phyloP scores from a whole-genome alignment of 2,797 vertebrate species.

The Acanthurus leucopareius region DNA sequence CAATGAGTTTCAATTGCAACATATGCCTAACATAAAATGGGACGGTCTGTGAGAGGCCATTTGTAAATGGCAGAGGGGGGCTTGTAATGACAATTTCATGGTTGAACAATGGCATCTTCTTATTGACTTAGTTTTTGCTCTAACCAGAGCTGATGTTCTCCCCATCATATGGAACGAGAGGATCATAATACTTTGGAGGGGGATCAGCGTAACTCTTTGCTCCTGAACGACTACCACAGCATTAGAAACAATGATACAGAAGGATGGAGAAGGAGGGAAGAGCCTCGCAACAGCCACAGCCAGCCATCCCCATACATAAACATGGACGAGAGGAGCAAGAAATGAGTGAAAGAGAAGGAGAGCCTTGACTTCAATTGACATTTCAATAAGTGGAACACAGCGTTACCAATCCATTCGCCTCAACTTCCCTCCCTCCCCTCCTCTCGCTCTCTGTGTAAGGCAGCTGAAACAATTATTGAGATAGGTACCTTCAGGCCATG shows the following conservation, averaged over 20 bases:
- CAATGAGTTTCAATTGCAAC: constrained; percentile 71
- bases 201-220: constrained; percentile 43
- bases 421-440: constrained; percentile 84
- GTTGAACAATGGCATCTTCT: constrained; percentile 67
- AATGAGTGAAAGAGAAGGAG: constrained; percentile 82
- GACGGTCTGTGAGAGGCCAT: constrained; percentile 66
- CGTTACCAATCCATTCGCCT: constrained; percentile 94
- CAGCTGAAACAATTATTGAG: constrained; percentile 98
- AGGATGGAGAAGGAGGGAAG: not conserved
- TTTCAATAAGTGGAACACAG: constrained; percentile 99
- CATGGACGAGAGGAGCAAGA: constrained; percentile 65
- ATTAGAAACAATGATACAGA: constrained; percentile 39
- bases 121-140: constrained; percentile 60
- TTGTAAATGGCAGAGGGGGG: constrained; percentile 60
- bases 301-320: constrained; percentile 67
- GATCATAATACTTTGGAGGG: constrained; percentile 57
- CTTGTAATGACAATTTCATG: constrained; percentile 79
- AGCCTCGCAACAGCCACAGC: constrained; percentile 27
- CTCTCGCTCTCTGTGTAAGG: constrained; percentile 72
- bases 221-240: constrained; percentile 46
- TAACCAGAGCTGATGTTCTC: constrained; percentile 50
- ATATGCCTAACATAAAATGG: constrained; percentile 74
- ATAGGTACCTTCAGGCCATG: constrained; percentile 99
- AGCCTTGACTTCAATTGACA: constrained; percentile 98
- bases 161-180: constrained; percentile 49